Base-by-base conservation (phyloP, 1,140 invertebrate genomes). In the Muscidifurax raptorellus region DNA sequence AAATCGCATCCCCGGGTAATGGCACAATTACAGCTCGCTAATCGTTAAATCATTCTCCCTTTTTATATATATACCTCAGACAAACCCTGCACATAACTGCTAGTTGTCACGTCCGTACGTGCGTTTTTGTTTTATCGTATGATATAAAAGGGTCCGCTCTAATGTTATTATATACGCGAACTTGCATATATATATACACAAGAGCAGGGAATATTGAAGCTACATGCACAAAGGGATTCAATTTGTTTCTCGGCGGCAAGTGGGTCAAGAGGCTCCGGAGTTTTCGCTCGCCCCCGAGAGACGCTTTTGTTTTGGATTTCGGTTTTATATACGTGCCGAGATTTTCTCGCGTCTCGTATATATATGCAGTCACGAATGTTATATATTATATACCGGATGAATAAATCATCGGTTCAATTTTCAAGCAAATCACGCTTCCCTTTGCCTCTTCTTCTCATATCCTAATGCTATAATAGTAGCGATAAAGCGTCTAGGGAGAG, bases 11-110 rank as follows among this genome's bases (percentile, higher is more conserved):
- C 18, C 47, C 13, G 4, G 27, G 75, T 77, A 77, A 77, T 52
- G 44, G 44, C 44, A 52, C 44, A 52, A 77, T 77, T 77, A 77
- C 75, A n/a, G n/a, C 44, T 18, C 52, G 75, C 75, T 77, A 77
- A 77, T 77, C 75, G 75, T 77, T 32, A 36, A 71, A 66, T 71
- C 52, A 47, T 71, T 74, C 18, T 6, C 52, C 3, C 52, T n/a
- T 52, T 52, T 40, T 40, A 40, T 40, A 10, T 52, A 52, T 52
- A 52, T 12, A 18, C 10, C 2, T 52, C 47, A 3, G 47, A 52
- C 47, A 2, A 0, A 7, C 15, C 15, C 44, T 47, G 3, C 52
- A 7, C 6, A n/a, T 59, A 52, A n/a, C n/a, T n/a, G n/a, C n/a
- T n/a, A n/a, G n/a, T n/a, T n/a, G n/a, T n/a, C 18, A 47, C 32